A percentile compares a stretch with the other conserved stretches of the same genome.
Evolutionary conservation across 1,140 invertebrate species (phyloP).

Genomic region (Apocrypta bakeri): DNA sequence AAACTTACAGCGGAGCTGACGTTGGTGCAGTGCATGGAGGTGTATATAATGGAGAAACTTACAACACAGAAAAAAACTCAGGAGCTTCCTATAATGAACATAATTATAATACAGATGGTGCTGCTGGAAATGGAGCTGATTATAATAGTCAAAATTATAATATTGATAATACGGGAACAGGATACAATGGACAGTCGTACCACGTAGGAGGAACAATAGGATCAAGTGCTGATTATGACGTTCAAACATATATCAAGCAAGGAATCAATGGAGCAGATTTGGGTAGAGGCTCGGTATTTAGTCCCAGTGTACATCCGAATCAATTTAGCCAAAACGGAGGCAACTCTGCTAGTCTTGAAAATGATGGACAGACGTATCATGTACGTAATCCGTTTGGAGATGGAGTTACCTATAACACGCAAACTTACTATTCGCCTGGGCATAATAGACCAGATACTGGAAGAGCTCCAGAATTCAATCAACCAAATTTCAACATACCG

Average conservation of each 20-base stretch:
- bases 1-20: neutral
- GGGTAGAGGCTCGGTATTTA: too few species aligned
- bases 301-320: too few species aligned
- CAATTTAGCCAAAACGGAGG: neutral
- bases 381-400: neutral
- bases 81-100: constrained; percentile 16
- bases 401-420: neutral
- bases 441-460: neutral
- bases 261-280: neutral
- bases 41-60: constrained; percentile 13
- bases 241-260: neutral
- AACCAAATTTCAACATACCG: neutral
- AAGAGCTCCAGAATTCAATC: neutral
- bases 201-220: neutral
- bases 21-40: neutral
- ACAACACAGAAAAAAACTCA: neutral
- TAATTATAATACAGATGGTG: neutral
- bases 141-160: constrained; percentile 16
- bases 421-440: neutral
- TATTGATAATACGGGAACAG: neutral
- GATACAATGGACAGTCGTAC: neutral
- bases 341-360: neutral
- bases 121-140: neutral
- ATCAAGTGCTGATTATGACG: constrained; percentile 27
- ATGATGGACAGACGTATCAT: neutral